Conservation (phyloP, 2,113 vertebrate genomes). For the Corythornis vintsioides region DNA sequence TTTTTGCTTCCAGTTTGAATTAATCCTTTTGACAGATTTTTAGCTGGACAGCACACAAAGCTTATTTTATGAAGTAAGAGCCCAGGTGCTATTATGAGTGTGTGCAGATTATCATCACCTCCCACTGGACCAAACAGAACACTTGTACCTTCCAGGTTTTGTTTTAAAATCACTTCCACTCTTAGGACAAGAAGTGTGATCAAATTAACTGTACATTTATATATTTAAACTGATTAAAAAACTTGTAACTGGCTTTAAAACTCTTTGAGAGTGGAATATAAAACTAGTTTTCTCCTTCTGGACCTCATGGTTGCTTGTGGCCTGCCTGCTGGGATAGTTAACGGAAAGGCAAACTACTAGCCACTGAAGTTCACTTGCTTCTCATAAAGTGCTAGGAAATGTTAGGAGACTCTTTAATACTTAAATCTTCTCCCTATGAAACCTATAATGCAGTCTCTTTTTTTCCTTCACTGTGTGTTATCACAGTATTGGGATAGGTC, state of each 20-base stretch:
- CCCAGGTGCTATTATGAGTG: slow-evolving; percentile 51
- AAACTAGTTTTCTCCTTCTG: neutral
- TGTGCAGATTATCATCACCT: slow-evolving; percentile 28
- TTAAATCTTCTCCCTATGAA: neutral
- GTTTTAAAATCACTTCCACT: slow-evolving; percentile 24
- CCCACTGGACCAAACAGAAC: slow-evolving; percentile 4
- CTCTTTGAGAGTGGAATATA: neutral
- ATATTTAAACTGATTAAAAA: neutral
- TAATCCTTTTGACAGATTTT: slow-evolving; percentile 31
- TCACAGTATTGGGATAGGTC: neutral
- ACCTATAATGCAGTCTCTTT: neutral
- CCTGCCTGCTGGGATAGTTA: neutral
- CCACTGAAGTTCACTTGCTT: neutral
- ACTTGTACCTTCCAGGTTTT: slow-evolving; percentile 30
- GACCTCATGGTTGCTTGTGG: neutral
- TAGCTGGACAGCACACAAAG: slow-evolving; percentile 39
- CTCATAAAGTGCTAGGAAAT: neutral
- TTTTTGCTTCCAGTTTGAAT: slow-evolving; percentile 21
- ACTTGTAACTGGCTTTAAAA: neutral
- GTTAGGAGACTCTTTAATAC: neutral
- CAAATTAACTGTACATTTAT: neutral
- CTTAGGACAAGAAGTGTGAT: neutral
- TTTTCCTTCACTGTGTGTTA: neutral
- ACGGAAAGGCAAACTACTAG: neutral
- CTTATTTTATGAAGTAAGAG: slow-evolving; percentile 41